Base-by-base conservation (phyloP, 2,797 vertebrate genomes). In the Chanos chanos region DNA sequence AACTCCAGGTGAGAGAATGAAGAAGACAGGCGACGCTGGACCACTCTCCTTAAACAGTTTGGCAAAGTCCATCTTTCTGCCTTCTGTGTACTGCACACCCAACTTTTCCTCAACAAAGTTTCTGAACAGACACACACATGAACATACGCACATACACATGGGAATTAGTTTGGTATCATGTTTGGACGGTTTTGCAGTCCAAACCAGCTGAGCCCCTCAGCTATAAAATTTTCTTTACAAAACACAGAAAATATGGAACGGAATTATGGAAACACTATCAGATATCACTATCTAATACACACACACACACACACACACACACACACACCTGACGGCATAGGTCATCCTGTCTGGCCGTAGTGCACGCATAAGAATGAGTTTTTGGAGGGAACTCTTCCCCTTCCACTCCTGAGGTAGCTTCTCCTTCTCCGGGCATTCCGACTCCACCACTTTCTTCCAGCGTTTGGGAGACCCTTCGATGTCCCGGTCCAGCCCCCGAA, bases 101-200 rank as follows among this genome's bases (percentile, higher is more conserved):
- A 92, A 85, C 70, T 90, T 90, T 68, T 87, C 88, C 73, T 81
- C 77, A 66, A 91, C 88, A 83, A 91, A 93, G 75, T 89, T 91
- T 75, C 89, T 90, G 22, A 9, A 27, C 2, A 34, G 41, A 59
- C 6, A 60, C 16, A 53, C 3, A 54, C 9, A 57, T 22, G 24
- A 13, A 18, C 16, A 47, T 1, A 53, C 19, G 24, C 15, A 49
- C 18, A 27, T 12, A 21, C 21, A 1, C 27, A 3, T 24, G 1
- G 5, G 3, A 24, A 24, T 5, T 24, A n/a, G n/a, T n/a, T n/a
- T n/a, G n/a, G n/a, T n/a, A n/a, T n/a, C n/a, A n/a, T n/a, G n/a
- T n/a, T n/a, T n/a, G n/a, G n/a, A n/a, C n/a, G n/a, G n/a, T n/a
- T n/a, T n/a, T n/a, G n/a, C n/a, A n/a, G n/a, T n/a, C n/a, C n/a